Percentiles rank a stretch among this genome's conserved stretches.
These are phyloP conservation scores for Apis cerana DNA, from an alignment of 1,140 invertebrate species.

Conservation along the genomic window DNA sequence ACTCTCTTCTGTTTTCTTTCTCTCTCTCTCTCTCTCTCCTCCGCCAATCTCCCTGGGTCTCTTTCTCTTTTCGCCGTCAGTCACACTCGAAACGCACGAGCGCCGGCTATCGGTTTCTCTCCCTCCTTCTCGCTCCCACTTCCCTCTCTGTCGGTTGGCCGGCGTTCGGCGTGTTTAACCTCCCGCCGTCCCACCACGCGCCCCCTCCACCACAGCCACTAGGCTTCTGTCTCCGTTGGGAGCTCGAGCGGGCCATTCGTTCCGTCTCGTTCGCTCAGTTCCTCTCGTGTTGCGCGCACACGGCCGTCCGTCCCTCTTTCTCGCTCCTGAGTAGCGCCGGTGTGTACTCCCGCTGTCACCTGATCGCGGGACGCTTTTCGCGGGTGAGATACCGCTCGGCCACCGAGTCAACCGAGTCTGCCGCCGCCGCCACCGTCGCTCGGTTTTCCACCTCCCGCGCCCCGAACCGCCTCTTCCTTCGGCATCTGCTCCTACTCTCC, in stretches of 20 bases:
- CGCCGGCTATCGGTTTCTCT: conserved; percentile 53
- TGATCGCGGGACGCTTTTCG: conserved; percentile 79
- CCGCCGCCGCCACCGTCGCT: conserved; percentile 66
- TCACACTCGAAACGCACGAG: conserved; percentile 62
- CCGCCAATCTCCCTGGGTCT: background rate
- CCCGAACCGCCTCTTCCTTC: conserved; percentile 40
- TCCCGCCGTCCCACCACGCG: conserved; percentile 53
- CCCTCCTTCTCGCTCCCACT: conserved; percentile 27
- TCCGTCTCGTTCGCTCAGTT: conserved; percentile 63
- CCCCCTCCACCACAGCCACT: conserved; percentile 54
- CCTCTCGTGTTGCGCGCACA: conserved; percentile 51
- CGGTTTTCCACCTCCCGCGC: conserved; percentile 54
- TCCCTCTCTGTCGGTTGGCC: conserved; percentile 4
- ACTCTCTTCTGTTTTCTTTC: background rate
- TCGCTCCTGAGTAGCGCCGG: conserved; percentile 64
- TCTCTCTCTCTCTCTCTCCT: conserved; percentile 27
- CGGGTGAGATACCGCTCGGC: conserved; percentile 78
- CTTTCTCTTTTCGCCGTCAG: conserved; percentile 47
- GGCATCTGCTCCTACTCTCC: conserved; percentile 5
- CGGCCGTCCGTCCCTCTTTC: conserved; percentile 46
- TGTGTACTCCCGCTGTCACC: conserved; percentile 75
- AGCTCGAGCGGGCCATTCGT: conserved; percentile 52
- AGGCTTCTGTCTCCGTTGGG: conserved; percentile 49
- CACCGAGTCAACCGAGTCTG: conserved; percentile 76
- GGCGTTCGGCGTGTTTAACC: conserved; percentile 53